Base-by-base conservation (phyloP, 2,113 vertebrate genomes). In the Centropristis striata region DNA sequence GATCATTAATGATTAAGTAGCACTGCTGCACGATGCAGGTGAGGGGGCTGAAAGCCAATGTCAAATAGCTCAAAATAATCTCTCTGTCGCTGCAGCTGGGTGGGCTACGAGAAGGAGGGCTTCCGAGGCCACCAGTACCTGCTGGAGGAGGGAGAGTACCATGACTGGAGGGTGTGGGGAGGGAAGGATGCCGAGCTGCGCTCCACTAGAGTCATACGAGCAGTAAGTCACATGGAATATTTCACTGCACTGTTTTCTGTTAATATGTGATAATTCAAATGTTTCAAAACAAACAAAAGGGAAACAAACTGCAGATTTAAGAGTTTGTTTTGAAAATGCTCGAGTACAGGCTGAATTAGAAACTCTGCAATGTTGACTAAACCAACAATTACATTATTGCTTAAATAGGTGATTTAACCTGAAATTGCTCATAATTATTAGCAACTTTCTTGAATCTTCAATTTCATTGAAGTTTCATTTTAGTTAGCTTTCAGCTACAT, bases 41-140 rank as follows among this genome's bases (percentile, higher is more conserved):
- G 6, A 10, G 7, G 23, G 2, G 16, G 10, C 44, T 15, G 42
- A 15, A 4, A 78, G 12, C n/a, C 15, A 44, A 8, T n/a, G 28
- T 36, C 10, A 36, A 18, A 7, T 20, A 20, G 60, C 23, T 47
- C 6, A 13, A 65, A 65, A 32, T n/a, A 28, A 20, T 44, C 23
- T 54, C 16, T 80, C 9, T 78, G 55, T 60, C 20, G 32, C 44
- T 67, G 18, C 73, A 99, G 98, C 84, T 99, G 98, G 98, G 97
- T 98, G 4, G 98, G 96, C 80, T 99, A 96, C 0, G 96, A 98
- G 92, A 99, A 99, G 88, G 97, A 97, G 70, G 96, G 97, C 0
- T 99, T 97, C 93, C 93, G 96, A 1, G 98, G 98, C 10, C 94
- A 97, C 92, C 98, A 99, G 93, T 99, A 99, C 90, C 94, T 99